Evolutionary conservation across 2,797 vertebrate genomes (phyloP).

Genomic region (Microctenopoma steveboyesi): DNA sequence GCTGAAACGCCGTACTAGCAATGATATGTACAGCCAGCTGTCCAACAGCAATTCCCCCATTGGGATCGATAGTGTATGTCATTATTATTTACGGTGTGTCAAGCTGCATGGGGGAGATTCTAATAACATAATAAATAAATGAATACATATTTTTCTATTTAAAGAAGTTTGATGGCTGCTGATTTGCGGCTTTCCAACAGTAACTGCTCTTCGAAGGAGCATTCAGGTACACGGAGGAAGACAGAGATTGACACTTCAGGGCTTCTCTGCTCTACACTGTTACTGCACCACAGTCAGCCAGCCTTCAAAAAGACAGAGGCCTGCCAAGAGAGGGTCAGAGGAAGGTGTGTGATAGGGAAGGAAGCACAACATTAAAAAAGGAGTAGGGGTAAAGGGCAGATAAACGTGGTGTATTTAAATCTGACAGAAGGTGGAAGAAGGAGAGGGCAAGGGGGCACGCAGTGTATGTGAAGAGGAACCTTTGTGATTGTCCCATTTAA

Average conservation of each 20-base stretch:
- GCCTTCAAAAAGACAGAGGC: conserved; percentile 71
- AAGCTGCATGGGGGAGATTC: conserved; percentile 24
- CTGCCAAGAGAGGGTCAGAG: conserved; percentile 50
- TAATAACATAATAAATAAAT: too few species aligned
- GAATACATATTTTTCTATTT: too few species aligned
- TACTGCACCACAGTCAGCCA: conserved; percentile 69
- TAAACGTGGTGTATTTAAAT: conserved; percentile 51
- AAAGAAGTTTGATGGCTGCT: conserved; percentile 40
- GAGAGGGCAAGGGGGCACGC: conserved; percentile 8
- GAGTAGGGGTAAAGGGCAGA: conserved; percentile 47
- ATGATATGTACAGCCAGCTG: too few species aligned
- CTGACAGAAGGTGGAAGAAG: conserved; percentile 37
- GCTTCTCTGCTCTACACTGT: conserved; percentile 54
- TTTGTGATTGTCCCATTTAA: conserved; percentile 51
- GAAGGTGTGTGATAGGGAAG: conserved; percentile 38
- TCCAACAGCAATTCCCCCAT: too few species aligned
- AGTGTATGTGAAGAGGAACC: conserved; percentile 23
- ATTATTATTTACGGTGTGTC: not conserved
- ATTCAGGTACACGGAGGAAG: conserved; percentile 66
- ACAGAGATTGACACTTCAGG: conserved; percentile 60
- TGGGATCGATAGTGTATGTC: too few species aligned
- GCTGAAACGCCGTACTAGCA: too few species aligned
- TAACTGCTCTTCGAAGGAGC: conserved; percentile 66
- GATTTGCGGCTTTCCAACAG: conserved; percentile 53
- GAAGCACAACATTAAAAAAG: conserved; percentile 57